Percentiles rank a stretch among this genome's conserved stretches.
These are phyloP conservation scores for Cossypha dichroa DNA, from an alignment of 2,797 vertebrate genomes.

Conservation along the genomic window DNA sequence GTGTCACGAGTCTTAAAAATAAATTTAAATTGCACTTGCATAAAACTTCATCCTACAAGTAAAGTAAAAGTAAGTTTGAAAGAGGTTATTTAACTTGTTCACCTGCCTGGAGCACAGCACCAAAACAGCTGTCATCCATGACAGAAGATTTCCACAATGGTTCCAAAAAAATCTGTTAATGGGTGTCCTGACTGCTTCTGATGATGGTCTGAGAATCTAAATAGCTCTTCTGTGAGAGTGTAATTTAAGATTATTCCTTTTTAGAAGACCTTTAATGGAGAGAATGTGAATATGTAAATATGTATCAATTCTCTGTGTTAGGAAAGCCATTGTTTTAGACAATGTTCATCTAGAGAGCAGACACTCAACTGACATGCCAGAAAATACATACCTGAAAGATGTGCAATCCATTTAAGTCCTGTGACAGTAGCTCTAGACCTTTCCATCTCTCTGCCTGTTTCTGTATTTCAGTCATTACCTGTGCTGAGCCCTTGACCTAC, in stretches of 20 bases:
- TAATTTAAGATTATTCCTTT: not conserved
- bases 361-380: not conserved
- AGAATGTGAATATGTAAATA: not conserved
- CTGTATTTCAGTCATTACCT: constrained; percentile 69
- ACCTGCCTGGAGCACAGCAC: not conserved
- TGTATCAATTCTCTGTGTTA: not conserved
- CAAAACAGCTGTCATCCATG: not conserved
- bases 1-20: not conserved
- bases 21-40: not conserved
- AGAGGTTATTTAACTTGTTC: not conserved
- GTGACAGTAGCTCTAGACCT: not conserved
- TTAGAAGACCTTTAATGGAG: not conserved
- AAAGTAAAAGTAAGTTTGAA: not conserved
- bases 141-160: not conserved
- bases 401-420: not conserved
- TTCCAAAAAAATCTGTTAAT: not conserved
- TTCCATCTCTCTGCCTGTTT: not conserved
- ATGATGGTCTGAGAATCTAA: not conserved
- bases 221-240: not conserved
- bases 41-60: not conserved
- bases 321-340: not conserved
- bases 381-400: not conserved
- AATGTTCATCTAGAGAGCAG: not conserved
- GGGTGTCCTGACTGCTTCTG: not conserved
- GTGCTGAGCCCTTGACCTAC: constrained; percentile 81